Evolutionary conservation across 1,140 invertebrate genomes (phyloP).

Genomic region (Yoshiicerus persimilis): DNA sequence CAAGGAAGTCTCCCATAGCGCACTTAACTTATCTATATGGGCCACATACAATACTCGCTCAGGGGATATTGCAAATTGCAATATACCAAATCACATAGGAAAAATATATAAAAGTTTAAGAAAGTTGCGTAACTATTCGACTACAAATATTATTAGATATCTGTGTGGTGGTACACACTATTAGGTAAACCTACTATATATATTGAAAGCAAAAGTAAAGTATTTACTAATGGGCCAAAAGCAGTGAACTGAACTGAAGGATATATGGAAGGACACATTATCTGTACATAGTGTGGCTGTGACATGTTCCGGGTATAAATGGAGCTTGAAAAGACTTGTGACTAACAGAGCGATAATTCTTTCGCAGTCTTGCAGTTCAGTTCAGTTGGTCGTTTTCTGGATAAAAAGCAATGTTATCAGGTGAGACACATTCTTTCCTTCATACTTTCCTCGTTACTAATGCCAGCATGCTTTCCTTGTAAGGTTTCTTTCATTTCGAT

Average conservation of each 20-base stretch:
- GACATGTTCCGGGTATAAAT: conserved; percentile 21
- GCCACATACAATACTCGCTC: not conserved
- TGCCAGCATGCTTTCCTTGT: not conserved
- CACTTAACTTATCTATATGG: not conserved
- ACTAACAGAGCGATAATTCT: conserved; percentile 28
- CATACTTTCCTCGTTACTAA: not conserved
- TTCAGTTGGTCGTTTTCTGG: not conserved
- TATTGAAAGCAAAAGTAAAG: no score
- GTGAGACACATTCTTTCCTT: conserved; percentile 6
- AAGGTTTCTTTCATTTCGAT: not conserved
- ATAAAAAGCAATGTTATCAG: conserved; percentile 6
- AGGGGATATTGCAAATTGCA: not conserved
- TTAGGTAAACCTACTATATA: no score
- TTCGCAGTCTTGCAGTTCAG: not conserved
- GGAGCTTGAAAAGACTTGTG: conserved; percentile 28
- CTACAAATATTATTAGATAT: not conserved
- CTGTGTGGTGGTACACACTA: not conserved
- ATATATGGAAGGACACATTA: not conserved
- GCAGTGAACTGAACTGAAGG: not conserved
- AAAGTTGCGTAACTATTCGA: not conserved
- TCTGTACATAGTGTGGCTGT: not conserved
- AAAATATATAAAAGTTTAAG: not conserved
- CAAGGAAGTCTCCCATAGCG: not conserved
- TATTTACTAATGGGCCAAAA: not conserved
- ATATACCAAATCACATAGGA: not conserved